Base-by-base conservation (phyloP, 1,140 invertebrate species). In the Heliconius nattereri region DNA sequence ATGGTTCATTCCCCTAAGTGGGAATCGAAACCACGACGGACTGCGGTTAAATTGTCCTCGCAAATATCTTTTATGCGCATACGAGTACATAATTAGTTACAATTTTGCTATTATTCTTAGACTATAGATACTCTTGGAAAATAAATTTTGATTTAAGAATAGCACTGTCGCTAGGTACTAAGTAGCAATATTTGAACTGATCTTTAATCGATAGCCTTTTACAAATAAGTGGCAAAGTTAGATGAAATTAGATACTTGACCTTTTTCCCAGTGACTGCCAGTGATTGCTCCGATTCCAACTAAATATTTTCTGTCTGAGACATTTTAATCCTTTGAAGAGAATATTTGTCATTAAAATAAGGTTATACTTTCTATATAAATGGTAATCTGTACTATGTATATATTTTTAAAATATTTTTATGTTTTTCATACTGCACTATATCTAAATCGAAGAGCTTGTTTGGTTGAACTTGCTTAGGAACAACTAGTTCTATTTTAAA, bases 171-270 rank as follows among this genome's bases (percentile, higher is more conserved):
- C 60, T 16, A 66, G 1, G 26, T 23, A 29, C 23, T 26, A 66
- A 66, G 60, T 66, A 66, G 60, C 26, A 66, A 70, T 74, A 54
- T 75, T 70, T 74, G 32, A 49, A 37, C n/a, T 66, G 32, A 74
- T 54, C 60, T 66, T 75, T 75, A 74, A 72, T 79, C 60, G 66
- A 71, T 54, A 72, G 23, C 52, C 29, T 52, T 70, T 75, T 80
- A 54, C 78, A 45, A 76, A 75, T 76, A 79, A 79, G 72, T 70
- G 40, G 57, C 52, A 26, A 75, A 75, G 78, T 79, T 75, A 52
- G 35, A 79, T 75, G 73, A 75, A 75, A 75, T 75, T 75, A 75
- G 73, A 57, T 37, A 75, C 73, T 75, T 57, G 73, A 75, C 49
- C 73, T 45, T 35, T 35, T 60, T 75, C 52, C 52, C n/a, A 35